phyloP scores from a whole-genome alignment of 2,888 invertebrate species.

The Calliscelio sp. region DNA sequence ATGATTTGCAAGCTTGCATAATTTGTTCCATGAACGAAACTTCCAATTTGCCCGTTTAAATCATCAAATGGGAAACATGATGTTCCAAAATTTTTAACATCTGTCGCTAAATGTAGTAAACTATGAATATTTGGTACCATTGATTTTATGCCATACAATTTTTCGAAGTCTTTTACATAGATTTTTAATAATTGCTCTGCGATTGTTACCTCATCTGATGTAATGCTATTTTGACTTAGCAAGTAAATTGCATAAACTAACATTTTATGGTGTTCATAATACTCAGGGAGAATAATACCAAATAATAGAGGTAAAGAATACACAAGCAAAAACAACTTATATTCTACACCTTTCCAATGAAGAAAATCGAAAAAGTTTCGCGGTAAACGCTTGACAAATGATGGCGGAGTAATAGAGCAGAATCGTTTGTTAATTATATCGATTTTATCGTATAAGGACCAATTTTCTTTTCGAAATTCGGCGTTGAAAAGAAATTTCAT shows the following conservation, averaged over 20 bases:
- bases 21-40: too few species aligned
- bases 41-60: too few species aligned
- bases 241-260: slow-evolving; percentile 68
- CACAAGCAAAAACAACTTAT: slow-evolving; percentile 66
- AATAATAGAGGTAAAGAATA: slow-evolving; percentile 73
- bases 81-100: too few species aligned
- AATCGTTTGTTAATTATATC: slow-evolving; percentile 58
- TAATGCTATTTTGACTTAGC: slow-evolving; percentile 63
- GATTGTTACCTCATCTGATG: slow-evolving; percentile 21
- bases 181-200: slow-evolving; percentile 25
- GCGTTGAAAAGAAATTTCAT: slow-evolving; percentile 60
- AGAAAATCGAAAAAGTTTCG: slow-evolving; percentile 58
- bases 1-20: too few species aligned
- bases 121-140: neutral
- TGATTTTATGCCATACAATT: slow-evolving; percentile 60
- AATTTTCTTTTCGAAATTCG: neutral
- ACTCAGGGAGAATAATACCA: slow-evolving; percentile 64
- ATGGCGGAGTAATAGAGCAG: slow-evolving; percentile 59
- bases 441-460: slow-evolving; percentile 4
- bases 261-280: slow-evolving; percentile 72
- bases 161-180: slow-evolving; percentile 67
- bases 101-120: too few species aligned
- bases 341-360: slow-evolving; percentile 74
- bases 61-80: too few species aligned
- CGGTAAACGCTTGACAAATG: slow-evolving; percentile 64